Percentiles rank a stretch among this genome's conserved stretches.
Conservation (phyloP, 30 jellyfish, hydroid and myxozoan genomes). For the Mastigias papua region DNA sequence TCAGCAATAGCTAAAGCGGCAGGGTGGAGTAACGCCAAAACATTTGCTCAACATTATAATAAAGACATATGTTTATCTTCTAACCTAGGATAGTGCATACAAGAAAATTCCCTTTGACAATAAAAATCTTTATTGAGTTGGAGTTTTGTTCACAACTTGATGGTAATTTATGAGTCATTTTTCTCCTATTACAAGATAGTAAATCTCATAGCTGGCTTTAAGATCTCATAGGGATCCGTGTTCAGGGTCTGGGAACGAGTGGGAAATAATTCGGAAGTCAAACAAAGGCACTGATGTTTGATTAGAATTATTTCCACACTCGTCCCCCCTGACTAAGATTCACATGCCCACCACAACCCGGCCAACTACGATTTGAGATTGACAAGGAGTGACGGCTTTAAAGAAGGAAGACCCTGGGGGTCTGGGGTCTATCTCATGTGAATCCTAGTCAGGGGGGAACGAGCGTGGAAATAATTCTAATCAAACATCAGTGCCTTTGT, state of each 20-base stretch:
- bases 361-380: slow-evolving; percentile 4
- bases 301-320: slow-evolving; percentile 40
- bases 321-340: slow-evolving; percentile 33
- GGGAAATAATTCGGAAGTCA: slow-evolving; percentile 12
- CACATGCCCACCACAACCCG: slow-evolving; percentile 51
- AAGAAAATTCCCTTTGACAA: slow-evolving; percentile 14
- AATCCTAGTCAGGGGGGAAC: slow-evolving; percentile 46
- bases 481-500: slow-evolving; percentile 32
- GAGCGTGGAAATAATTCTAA: slow-evolving; percentile 34
- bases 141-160: not conserved
- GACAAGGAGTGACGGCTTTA: slow-evolving; percentile 1
- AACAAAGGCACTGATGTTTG: slow-evolving; percentile 28
- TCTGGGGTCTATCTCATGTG: slow-evolving; percentile 32
- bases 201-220: slow-evolving; percentile 39
- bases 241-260: slow-evolving; percentile 33
- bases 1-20: slow-evolving; percentile 48
- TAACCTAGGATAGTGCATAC: slow-evolving; percentile 22
- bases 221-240: slow-evolving; percentile 33
- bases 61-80: slow-evolving; percentile 28
- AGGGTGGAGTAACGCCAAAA: slow-evolving; percentile 52
- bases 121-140: not conserved
- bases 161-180: not conserved
- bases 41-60: slow-evolving; percentile 41
- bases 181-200: slow-evolving; percentile 8
- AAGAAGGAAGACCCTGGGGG: slow-evolving; percentile 29